Percentiles rank a stretch among this genome's conserved stretches.
These are phyloP conservation scores for Pollenia amentaria DNA, from an alignment of 2,888 invertebrate species.

Conservation along the genomic window DNA sequence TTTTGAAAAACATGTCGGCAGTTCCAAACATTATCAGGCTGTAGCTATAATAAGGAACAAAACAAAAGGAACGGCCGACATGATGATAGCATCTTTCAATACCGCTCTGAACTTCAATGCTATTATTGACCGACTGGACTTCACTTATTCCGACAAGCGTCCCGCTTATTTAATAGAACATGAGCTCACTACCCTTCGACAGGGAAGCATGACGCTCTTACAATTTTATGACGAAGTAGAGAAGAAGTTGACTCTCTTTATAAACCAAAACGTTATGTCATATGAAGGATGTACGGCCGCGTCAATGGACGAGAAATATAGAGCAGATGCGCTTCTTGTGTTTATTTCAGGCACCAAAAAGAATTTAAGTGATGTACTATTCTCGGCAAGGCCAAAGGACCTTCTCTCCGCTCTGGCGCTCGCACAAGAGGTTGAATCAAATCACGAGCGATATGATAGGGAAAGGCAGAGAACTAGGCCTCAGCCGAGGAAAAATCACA, in stretches of 20 bases:
- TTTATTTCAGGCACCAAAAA: not conserved
- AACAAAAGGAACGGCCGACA: conserved; percentile 59
- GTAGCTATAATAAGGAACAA: conserved; percentile 62
- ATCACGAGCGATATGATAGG: too few relatives aligned
- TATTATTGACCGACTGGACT: conserved; percentile 57
- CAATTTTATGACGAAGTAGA: not conserved
- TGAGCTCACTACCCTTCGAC: conserved; percentile 13
- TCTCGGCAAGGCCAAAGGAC: not conserved
- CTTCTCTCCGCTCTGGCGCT: too few relatives aligned
- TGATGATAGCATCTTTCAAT: conserved; percentile 67
- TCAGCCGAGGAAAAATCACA: too few relatives aligned
- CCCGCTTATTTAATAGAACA: conserved; percentile 53
- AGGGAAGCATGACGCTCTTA: too few relatives aligned
- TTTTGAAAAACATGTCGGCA: conserved; percentile 35
- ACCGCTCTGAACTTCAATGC: conserved; percentile 69
- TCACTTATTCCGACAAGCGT: conserved; percentile 62
- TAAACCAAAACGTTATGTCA: conserved; percentile 60
- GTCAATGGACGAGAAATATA: not conserved
- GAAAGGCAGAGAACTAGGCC: too few relatives aligned
- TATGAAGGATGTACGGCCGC: conserved; percentile 49
- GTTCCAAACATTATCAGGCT: conserved; percentile 57
- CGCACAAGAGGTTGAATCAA: too few relatives aligned
- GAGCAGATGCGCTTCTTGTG: not conserved
- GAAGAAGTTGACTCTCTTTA: conserved; percentile 46
- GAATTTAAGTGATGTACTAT: not conserved